Percentiles rank a stretch among this genome's conserved stretches.
Conservation (phyloP, 2,113 vertebrate species). For the Aix galericulata region DNA sequence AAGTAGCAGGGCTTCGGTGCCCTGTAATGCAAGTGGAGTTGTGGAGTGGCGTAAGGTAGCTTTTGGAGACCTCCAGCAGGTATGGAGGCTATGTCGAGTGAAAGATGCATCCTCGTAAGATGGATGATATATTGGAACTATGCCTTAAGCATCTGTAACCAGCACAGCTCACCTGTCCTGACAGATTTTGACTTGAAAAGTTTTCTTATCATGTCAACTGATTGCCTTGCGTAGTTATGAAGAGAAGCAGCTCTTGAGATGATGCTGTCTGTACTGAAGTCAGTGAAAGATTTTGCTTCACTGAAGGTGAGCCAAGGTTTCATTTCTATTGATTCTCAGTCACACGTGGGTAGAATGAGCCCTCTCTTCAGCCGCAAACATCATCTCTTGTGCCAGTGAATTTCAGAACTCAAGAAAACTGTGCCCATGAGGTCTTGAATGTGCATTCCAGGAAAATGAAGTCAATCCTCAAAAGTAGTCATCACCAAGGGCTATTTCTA, state of each 20-base stretch:
- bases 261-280: background rate
- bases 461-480: background rate
- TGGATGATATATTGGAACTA: background rate
- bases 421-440: background rate
- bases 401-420: background rate
- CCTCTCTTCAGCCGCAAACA: background rate
- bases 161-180: background rate
- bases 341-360: background rate
- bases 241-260: background rate
- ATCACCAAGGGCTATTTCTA: background rate
- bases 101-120: background rate
- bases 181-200: background rate
- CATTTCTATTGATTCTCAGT: conserved; percentile 16
- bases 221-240: rapidly evolving
- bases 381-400: conserved; percentile 2
- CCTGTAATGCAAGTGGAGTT: background rate
- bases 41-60: background rate
- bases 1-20: background rate
- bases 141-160: background rate
- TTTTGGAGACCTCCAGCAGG: background rate
- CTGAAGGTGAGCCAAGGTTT: background rate
- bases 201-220: background rate
- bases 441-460: background rate
- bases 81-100: background rate
- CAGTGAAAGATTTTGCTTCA: background rate